Conservation (phyloP, 2,113 vertebrate genomes). For the human region DNA sequence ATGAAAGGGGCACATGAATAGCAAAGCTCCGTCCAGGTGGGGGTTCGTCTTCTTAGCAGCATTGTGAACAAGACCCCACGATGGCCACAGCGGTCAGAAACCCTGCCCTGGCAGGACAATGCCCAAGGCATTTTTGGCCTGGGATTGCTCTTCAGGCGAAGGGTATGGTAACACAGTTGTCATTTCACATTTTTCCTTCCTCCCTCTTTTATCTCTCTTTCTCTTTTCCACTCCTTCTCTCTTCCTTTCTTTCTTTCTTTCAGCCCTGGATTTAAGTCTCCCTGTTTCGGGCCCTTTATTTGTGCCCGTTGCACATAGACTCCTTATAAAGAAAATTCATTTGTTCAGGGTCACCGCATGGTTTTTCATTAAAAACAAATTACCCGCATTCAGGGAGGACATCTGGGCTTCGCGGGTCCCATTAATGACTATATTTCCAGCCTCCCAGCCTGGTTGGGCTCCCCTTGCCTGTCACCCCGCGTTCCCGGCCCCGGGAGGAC, state of each 20-base stretch:
- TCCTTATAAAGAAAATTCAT: slow-evolving; percentile 99
- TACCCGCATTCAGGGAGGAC: slow-evolving; percentile 98
- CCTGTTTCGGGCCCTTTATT: slow-evolving; percentile 82
- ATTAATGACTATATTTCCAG: slow-evolving; percentile 94
- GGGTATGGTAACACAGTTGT: background rate
- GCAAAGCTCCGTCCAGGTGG: background rate
- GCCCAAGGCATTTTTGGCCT: background rate
- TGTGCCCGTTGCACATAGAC: slow-evolving; percentile 88
- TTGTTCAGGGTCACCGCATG: slow-evolving; percentile 99
- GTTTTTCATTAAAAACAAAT: slow-evolving; percentile 99
- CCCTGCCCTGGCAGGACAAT: background rate
- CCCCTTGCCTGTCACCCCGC: slow-evolving; percentile 87
- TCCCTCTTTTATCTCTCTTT: background rate
- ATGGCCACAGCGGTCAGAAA: accelerated
- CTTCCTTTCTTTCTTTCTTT: slow-evolving; percentile 43
- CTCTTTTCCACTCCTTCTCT: background rate
- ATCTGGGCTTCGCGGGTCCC: slow-evolving; percentile 96
- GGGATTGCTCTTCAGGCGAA: slow-evolving; percentile 43
- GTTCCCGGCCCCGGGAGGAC: slow-evolving; percentile 74
- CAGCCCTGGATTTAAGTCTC: slow-evolving; percentile 75
- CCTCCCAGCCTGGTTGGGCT: slow-evolving; percentile 83
- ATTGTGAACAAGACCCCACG: background rate
- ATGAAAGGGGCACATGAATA: accelerated
- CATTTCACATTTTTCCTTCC: background rate
- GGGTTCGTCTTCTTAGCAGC: background rate